A percentile compares a stretch with the other conserved stretches of the same genome.
phyloP scores from a whole-genome alignment of 2,797 vertebrate species.

The Thaleichthys pacificus region DNA sequence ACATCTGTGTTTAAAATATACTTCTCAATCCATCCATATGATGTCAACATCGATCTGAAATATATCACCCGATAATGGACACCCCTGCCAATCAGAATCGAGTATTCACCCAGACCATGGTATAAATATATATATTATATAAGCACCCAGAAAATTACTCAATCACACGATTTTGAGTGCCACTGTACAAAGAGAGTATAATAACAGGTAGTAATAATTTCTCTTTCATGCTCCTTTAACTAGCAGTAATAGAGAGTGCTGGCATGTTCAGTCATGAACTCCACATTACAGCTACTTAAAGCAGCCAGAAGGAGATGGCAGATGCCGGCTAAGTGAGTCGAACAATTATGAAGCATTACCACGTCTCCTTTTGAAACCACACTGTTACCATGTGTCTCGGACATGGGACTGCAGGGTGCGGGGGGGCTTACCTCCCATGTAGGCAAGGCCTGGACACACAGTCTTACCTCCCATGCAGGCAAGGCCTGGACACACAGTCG shows the following conservation, averaged over 20 bases:
- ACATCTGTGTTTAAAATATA: background rate
- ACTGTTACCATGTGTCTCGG: no score
- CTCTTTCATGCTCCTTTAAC: constrained; percentile 61
- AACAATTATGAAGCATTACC: constrained; percentile 56
- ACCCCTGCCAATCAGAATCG: no score
- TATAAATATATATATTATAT: no score
- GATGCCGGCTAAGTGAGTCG: constrained; percentile 51
- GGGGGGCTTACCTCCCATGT: constrained; percentile 68
- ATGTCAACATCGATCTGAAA: no score
- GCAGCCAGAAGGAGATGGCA: constrained; percentile 43
- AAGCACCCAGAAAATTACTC: no score
- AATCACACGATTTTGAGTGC: no score
- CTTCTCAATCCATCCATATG: no score
- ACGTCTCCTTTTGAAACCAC: constrained; percentile 3
- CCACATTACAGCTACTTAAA: constrained; percentile 67
- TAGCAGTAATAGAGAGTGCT: constrained; percentile 69
- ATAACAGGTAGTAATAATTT: constrained; percentile 35
- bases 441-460: constrained; percentile 66
- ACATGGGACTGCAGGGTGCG: no score
- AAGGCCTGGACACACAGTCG: constrained; percentile 80
- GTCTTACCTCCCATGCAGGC: constrained; percentile 82
- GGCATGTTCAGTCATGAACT: constrained; percentile 62
- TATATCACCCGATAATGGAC: no score
- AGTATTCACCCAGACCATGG: no score
- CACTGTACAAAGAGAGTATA: background rate